Evolutionary conservation across 2,888 invertebrate genomes (phyloP).

Genomic region (Epirrhoe alternata): DNA sequence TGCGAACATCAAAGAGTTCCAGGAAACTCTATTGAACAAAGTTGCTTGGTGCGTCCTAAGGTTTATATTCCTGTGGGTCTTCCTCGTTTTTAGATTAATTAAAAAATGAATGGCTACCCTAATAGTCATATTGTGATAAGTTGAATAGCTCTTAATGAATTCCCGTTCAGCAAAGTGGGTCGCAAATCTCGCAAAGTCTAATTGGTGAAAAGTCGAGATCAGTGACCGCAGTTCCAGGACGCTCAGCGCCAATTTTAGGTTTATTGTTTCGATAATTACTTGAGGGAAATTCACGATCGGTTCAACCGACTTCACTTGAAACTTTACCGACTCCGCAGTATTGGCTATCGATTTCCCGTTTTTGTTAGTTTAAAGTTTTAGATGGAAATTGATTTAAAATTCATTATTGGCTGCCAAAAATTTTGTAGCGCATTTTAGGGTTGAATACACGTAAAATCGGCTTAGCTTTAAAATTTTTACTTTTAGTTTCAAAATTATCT

Average conservation of each 20-base stretch:
- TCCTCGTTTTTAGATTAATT: conserved; percentile 64
- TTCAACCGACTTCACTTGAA: conserved; percentile 60
- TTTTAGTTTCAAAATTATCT: too few species aligned
- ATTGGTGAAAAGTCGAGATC: conserved; percentile 75
- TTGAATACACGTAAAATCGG: not conserved
- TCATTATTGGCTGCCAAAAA: not conserved
- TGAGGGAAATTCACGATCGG: conserved; percentile 65
- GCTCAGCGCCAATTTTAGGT: conserved; percentile 77
- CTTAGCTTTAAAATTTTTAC: not conserved
- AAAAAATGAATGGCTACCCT: conserved; percentile 71
- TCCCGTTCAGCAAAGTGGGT: conserved; percentile 76
- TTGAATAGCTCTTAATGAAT: conserved; percentile 83
- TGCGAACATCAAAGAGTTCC: conserved; percentile 72
- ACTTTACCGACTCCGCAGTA: conserved; percentile 50
- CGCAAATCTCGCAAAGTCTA: conserved; percentile 62
- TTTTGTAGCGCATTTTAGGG: not conserved
- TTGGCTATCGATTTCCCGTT: conserved; percentile 32
- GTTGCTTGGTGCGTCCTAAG: conserved; percentile 45
- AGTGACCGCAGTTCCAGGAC: conserved; percentile 70
- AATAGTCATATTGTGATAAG: conserved; percentile 79
- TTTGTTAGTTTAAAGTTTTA: conserved; percentile 33
- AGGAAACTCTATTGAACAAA: conserved; percentile 63
- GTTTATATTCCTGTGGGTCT: conserved; percentile 20
- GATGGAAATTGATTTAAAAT: conserved; percentile 15
- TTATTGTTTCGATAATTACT: conserved; percentile 83